Evolutionary conservation across 2,888 invertebrate species (phyloP), one percentile per base, ranked within the genome.

Genomic region (Bruchidius siliquastri): DNA sequence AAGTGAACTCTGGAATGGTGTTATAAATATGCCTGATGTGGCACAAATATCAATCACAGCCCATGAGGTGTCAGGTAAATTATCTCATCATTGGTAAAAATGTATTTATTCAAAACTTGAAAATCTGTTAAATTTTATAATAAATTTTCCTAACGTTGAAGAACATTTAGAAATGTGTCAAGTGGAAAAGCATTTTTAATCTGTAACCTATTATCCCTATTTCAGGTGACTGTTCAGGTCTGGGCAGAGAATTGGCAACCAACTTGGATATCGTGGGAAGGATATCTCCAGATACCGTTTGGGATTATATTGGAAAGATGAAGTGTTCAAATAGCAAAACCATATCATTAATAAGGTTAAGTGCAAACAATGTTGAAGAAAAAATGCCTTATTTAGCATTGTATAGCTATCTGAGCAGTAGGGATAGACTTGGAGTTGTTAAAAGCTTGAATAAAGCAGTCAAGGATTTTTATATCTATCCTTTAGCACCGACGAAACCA

Each of bases 381-480:
- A 94, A 94, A 83, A 92, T 92, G 85, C 93, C 94, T 49, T 96
- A 96, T 82, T 91, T 93, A 77, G 92, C 94, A 22, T 88, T 98
- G 73, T 98, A 96, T 85, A 93, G 93, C 79, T 98, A 98, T 87
- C 89, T 98, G 72, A 94, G 94, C 83, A 94, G 93, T 83, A 90
- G 96, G 10, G 93, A 92, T 83, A 89, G 93, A 81, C 87, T 95
- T 81, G 95, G 97, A 0, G 97, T 98, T 3, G 93, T 97, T 67
- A 95, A 94, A 76, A 93, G 92, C 75, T 89, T 90, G 6, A 92
- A 92, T 72, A 92, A 93, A 77, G 91, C 92, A 74, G 93, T 98
- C 72, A 97, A 98, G 86, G 98, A 98, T 85, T 95, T 98, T 85
- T 98, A 98, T 86, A 92, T 98, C 76, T 91, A 96, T 81, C 97